A percentile compares a stretch with the other conserved stretches of the same genome.
Evolutionary conservation across 2,797 vertebrate species (phyloP).

Genomic region (Onychomys leucogaster): DNA sequence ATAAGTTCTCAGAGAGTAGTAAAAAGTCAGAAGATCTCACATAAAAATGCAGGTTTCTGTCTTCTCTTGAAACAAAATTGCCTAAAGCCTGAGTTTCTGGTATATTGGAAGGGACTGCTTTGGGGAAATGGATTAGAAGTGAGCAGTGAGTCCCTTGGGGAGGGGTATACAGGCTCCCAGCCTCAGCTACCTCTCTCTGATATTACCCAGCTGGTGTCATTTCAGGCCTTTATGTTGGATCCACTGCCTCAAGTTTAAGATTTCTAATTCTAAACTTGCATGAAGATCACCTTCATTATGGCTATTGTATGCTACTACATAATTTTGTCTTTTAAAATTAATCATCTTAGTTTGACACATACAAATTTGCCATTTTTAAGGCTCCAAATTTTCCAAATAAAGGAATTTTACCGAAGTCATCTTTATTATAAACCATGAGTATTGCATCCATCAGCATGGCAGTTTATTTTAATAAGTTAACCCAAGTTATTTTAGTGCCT

Average conservation of each 20-base stretch:
- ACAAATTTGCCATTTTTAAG: slow-evolving; percentile 22
- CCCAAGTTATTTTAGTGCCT: neutral
- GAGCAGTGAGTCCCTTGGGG: neutral
- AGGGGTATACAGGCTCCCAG: neutral
- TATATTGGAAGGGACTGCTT: neutral
- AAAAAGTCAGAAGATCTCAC: slow-evolving; percentile 3
- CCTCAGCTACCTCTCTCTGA: too few relatives aligned
- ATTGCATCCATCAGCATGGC: neutral
- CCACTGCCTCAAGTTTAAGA: neutral
- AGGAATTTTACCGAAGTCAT: neutral
- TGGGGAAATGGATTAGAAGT: neutral
- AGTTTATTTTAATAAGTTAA: slow-evolving; percentile 38
- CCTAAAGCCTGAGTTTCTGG: neutral
- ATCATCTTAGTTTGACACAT: neutral
- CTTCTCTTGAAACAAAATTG: neutral
- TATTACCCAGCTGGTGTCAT: neutral
- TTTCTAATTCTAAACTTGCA: neutral
- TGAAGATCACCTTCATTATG: neutral
- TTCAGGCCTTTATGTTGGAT: neutral
- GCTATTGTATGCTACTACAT: neutral
- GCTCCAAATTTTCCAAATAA: slow-evolving; percentile 36
- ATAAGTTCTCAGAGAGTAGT: neutral
- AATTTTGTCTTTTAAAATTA: slow-evolving; percentile 43
- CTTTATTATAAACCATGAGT: neutral
- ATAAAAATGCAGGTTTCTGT: slow-evolving; percentile 33